Evolutionary conservation across 1,140 invertebrate genomes (phyloP).

Genomic region (Dendrolimus punctatus): DNA sequence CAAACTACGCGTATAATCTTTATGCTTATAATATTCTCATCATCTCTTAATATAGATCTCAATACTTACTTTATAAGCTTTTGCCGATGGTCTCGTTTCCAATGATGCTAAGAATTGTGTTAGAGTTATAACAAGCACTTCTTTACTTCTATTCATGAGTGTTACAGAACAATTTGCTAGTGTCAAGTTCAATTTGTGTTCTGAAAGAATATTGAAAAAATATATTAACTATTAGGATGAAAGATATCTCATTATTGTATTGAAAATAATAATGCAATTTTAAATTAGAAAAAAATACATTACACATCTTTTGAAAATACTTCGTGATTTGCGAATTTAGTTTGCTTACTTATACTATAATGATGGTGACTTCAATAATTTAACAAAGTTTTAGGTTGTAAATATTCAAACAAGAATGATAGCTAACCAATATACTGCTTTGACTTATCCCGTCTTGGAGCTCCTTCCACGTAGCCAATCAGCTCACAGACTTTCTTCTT

Average conservation of each 20-base stretch:
- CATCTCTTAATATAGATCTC: no score
- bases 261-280: background rate
- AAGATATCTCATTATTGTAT: no score
- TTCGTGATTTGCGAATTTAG: no score
- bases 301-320: no score
- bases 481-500: conserved; percentile 76
- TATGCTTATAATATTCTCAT: no score
- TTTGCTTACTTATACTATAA: no score
- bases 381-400: no score
- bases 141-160: conserved; percentile 79
- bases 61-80: conserved; percentile 75
- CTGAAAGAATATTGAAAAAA: conserved; percentile 64
- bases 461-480: conserved; percentile 71
- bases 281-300: no score
- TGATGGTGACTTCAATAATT: no score
- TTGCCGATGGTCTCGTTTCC: conserved; percentile 80
- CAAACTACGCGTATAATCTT: no score
- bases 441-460: conserved; percentile 58
- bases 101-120: conserved; percentile 82
- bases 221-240: no score
- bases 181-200: conserved; percentile 86
- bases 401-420: background rate
- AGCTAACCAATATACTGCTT: conserved; percentile 74
- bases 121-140: conserved; percentile 82
- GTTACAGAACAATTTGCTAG: conserved; percentile 82